These are phyloP conservation scores for Proterorhinus semilunaris DNA, from an alignment of 2,113 vertebrate species.

Conservation along the genomic window DNA sequence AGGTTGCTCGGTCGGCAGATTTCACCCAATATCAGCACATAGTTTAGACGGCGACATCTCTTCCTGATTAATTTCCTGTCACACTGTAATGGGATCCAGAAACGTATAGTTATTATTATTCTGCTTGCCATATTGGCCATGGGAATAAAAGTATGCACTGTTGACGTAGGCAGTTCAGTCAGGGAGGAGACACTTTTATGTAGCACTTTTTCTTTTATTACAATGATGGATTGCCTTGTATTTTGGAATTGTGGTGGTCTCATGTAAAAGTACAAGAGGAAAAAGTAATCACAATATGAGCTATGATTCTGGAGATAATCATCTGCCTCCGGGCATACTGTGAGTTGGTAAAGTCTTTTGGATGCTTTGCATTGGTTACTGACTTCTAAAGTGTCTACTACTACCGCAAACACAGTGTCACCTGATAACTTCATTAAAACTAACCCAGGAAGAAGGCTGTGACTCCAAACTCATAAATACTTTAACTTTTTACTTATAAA, in stretches of 20 bases:
- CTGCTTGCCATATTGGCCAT: constrained; percentile 18
- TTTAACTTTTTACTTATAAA: too few species aligned
- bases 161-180: constrained; percentile 23
- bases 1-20: constrained; percentile 39
- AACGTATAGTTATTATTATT: constrained; percentile 34
- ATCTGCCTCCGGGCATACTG: too few species aligned
- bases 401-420: too few species aligned
- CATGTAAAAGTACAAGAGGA: neutral
- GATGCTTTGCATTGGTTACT: too few species aligned
- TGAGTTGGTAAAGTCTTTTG: neutral
- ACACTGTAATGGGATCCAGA: constrained; percentile 45
- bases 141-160: constrained; percentile 22
- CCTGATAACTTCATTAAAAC: too few species aligned
- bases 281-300: too few species aligned
- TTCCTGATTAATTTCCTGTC: constrained; percentile 50
- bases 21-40: constrained; percentile 40
- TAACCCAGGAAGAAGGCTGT: too few species aligned
- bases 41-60: constrained; percentile 38
- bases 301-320: too few species aligned
- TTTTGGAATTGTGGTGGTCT: constrained; percentile 6
- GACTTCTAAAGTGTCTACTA: too few species aligned
- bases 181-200: constrained; percentile 7
- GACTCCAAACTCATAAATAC: too few species aligned
- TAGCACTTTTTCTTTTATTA: neutral
- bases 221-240: neutral